Conservation (phyloP, 2,113 vertebrate genomes). For the Meles meles region DNA sequence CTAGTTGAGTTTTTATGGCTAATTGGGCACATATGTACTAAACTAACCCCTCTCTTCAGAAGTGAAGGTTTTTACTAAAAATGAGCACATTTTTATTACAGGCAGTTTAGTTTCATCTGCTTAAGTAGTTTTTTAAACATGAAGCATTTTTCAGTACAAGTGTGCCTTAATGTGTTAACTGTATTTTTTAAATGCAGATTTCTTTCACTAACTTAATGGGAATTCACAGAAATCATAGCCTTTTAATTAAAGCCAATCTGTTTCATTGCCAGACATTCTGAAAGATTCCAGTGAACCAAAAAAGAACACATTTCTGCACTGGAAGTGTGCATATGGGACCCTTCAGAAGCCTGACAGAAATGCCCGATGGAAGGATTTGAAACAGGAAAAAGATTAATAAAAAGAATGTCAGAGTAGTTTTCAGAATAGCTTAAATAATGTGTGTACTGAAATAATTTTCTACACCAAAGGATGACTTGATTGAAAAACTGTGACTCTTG, state of each 20-base stretch:
- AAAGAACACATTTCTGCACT: constrained; percentile 47
- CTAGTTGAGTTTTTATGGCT: constrained; percentile 67
- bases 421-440: constrained; percentile 38
- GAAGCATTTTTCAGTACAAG: constrained; percentile 57
- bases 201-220: constrained; percentile 69
- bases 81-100: constrained; percentile 48
- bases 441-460: constrained; percentile 42
- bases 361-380: constrained; percentile 15
- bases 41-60: constrained; percentile 38
- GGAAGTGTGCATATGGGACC: constrained; percentile 11
- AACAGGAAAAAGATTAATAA: constrained; percentile 43
- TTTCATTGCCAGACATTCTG: constrained; percentile 55
- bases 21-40: constrained; percentile 65
- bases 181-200: constrained; percentile 53
- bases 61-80: constrained; percentile 55
- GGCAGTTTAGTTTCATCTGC: constrained; percentile 68
- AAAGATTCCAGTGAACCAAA: constrained; percentile 62
- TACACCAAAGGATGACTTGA: constrained; percentile 32
- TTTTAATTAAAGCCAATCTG: constrained; percentile 70
- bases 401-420: constrained; percentile 27
- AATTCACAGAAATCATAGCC: constrained; percentile 70
- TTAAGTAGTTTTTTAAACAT: constrained; percentile 65
- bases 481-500: not conserved
- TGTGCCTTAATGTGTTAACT: constrained; percentile 59
- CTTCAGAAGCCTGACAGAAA: constrained; percentile 26